Evolutionary conservation across 2,888 invertebrate genomes (phyloP), one percentile per base, ranked within the genome.

Genomic region (Drosophila aldrichi): DNA sequence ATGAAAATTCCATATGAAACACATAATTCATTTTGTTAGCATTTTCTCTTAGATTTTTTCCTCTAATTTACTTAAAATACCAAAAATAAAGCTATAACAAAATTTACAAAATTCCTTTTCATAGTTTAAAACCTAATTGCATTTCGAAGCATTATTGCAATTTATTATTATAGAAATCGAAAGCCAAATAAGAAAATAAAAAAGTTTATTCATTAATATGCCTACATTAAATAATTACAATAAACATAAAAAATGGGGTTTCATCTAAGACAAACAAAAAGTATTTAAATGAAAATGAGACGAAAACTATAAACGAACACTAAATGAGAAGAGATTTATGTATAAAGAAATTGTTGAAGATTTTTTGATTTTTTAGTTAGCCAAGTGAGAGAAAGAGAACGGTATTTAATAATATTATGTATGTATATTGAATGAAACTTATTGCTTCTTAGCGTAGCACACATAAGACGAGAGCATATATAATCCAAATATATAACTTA

Each of bases 201-300:
- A 58, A 74, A 71, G 41, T 82, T 74, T 76, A 77, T 81, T 77
- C 70, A 80, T 80, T 78, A 81, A 89, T 74, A 87, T 81, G 78
- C 74, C 76, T 83, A 81, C 69, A 86, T 86, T 87, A 74, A 70
- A 75, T 49, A 88, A 81, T 84, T 73, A 86, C 71, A 83, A 81
- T 70, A 83, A 83, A 89, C 74, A 84, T 76, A 77, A 78, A 79
- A 81, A 82, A 79, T 82, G 89, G 82, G 79, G 79, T 84, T 86
- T 83, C 89, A 81, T 77, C 78, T 69, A 81, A 82, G 73, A 87
- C 81, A 76, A 77, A 49, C 20, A 79, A 32, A 38, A 44, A 29
- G 14, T 7, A 22, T 8, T 8, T 34, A 60, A 70, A 77, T 59
- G 69, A 66, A 56, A 46, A 57, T 46, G 58, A 66, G 25, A 64